Evolutionary conservation across 2,113 vertebrate genomes (phyloP).

Genomic region (Antigone vipio): DNA sequence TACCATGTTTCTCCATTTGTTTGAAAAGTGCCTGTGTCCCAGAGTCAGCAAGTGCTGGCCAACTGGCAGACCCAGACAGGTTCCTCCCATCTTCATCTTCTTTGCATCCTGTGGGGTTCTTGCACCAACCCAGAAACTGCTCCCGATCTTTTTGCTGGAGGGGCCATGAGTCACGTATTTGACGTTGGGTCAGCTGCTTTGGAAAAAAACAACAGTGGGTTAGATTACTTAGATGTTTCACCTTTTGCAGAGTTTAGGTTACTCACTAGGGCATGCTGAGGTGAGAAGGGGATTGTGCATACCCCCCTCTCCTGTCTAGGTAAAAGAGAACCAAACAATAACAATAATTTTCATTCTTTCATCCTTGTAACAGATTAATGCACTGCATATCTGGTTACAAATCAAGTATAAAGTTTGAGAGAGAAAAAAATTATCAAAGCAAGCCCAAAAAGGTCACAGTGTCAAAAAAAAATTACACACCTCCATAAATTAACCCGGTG

Average conservation of each 20-base stretch:
- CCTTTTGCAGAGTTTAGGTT: background rate
- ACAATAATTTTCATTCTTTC: background rate
- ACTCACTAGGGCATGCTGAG: background rate
- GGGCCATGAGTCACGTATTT: background rate
- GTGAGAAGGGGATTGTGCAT: background rate
- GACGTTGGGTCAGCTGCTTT: background rate
- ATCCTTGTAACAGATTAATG: background rate
- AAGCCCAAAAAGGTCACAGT: background rate
- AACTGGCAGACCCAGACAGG: background rate
- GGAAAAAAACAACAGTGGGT: background rate
- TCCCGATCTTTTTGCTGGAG: background rate
- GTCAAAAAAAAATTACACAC: background rate
- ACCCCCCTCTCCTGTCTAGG: background rate
- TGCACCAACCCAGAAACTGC: background rate
- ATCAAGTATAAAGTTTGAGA: background rate
- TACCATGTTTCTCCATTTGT: constrained; percentile 22
- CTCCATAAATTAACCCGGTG: background rate
- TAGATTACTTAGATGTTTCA: background rate
- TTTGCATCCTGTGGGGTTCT: background rate
- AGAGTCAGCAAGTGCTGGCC: background rate
- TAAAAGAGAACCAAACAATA: background rate
- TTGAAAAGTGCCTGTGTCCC: background rate
- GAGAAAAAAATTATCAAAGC: background rate
- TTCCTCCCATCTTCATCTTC: background rate
- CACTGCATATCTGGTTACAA: background rate